Percentiles rank a stretch among this genome's conserved stretches.
phyloP scores from a whole-genome alignment of 1,140 invertebrate genomes.

The Pseudomyrmex flavicornis region DNA sequence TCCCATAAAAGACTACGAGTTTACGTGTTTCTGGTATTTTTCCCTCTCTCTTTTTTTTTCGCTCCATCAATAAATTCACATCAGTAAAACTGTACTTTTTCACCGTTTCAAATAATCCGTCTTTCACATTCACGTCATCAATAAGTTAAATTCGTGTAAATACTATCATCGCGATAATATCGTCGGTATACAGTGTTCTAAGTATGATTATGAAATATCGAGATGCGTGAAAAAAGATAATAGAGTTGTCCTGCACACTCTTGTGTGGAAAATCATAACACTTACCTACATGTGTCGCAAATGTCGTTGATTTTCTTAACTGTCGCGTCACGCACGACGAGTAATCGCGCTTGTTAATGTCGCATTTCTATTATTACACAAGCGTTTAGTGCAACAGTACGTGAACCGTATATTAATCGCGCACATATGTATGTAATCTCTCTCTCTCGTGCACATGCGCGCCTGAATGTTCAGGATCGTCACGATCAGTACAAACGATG shows the following conservation, averaged over 20 bases:
- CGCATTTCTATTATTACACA: slow-evolving; percentile 67
- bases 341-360: slow-evolving; percentile 69
- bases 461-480: slow-evolving; percentile 30
- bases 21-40: slow-evolving; percentile 4
- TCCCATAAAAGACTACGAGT: slow-evolving; percentile 48
- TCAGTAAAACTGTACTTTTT: not conserved
- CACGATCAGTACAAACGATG: slow-evolving; percentile 69
- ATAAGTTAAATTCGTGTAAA: not conserved
- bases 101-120: not conserved
- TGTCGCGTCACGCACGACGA: not conserved
- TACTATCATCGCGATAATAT: not conserved
- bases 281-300: too few relatives aligned
- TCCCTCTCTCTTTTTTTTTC: too few relatives aligned
- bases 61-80: not conserved
- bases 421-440: slow-evolving; percentile 58
- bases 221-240: not conserved
- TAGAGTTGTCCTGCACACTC: not conserved
- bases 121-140: not conserved
- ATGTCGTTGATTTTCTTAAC: not conserved
- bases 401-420: slow-evolving; percentile 76
- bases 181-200: not conserved
- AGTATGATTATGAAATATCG: not conserved
- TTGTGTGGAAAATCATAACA: not conserved
- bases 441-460: slow-evolving; percentile 6
- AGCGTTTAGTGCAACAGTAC: slow-evolving; percentile 73